These are phyloP conservation scores for Philhelius pedissequus DNA, from an alignment of 2,888 invertebrate species.

Conservation along the genomic window DNA sequence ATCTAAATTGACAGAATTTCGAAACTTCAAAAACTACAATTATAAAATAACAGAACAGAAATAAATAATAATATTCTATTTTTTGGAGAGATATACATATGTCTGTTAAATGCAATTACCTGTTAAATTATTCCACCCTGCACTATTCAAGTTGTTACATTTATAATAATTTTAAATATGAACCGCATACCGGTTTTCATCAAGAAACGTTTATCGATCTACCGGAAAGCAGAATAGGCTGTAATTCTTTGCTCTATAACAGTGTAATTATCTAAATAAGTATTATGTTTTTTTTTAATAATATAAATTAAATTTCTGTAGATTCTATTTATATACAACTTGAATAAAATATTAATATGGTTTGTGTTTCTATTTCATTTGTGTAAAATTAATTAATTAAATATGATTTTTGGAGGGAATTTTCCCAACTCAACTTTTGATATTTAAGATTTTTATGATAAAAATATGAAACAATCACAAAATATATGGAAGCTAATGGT, in stretches of 20 bases:
- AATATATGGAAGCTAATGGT: constrained; percentile 57
- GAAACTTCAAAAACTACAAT: no score
- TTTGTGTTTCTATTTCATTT: constrained; percentile 5
- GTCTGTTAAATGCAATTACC: no score
- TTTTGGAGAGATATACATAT: no score
- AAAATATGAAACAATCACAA: constrained; percentile 49
- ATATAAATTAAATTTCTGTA: background rate
- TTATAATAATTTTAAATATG: no score
- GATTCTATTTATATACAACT: constrained; percentile 36
- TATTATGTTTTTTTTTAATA: background rate
- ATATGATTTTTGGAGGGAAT: background rate
- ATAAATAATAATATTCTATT: no score
- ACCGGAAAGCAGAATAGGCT: background rate
- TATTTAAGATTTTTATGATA: constrained; percentile 12
- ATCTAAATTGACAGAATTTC: no score
- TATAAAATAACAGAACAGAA: no score
- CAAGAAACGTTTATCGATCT: no score
- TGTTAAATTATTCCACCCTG: no score
- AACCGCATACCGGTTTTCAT: no score
- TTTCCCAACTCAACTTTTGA: constrained; percentile 4
- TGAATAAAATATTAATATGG: constrained; percentile 43
- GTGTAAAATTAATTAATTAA: background rate
- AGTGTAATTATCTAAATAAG: background rate
- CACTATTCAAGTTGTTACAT: no score
- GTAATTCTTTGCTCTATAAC: background rate